Percentiles rank a stretch among this genome's conserved stretches.
Evolutionary conservation across 2,113 vertebrate species (phyloP).

Genomic region (Prionailurus bengalensis): DNA sequence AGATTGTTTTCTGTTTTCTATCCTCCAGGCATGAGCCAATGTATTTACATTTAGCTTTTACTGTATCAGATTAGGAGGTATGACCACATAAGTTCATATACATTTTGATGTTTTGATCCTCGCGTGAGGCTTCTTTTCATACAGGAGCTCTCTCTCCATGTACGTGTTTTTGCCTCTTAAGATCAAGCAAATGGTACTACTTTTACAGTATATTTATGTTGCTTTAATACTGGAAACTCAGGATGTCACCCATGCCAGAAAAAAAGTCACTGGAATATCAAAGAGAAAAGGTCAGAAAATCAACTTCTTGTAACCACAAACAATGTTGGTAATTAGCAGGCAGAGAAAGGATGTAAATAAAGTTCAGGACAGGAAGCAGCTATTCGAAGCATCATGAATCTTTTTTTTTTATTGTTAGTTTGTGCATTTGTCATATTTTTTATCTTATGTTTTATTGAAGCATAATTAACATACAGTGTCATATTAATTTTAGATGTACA

Average conservation of each 20-base stretch:
- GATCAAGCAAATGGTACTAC: background rate
- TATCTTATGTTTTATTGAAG: background rate
- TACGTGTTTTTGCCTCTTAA: background rate
- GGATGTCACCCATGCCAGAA: background rate
- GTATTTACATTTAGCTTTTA: background rate
- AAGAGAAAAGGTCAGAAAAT: background rate
- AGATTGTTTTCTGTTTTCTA: slow-evolving; percentile 23
- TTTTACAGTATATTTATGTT: background rate
- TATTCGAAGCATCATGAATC: background rate
- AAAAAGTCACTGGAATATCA: slow-evolving; percentile 21
- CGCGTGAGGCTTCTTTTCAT: background rate
- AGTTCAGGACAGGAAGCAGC: slow-evolving; percentile 5
- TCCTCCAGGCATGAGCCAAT: background rate
- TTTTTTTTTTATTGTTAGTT: background rate
- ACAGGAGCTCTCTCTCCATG: background rate
- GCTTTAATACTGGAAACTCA: background rate
- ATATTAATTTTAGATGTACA: background rate
- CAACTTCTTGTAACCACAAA: background rate
- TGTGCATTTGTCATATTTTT: background rate
- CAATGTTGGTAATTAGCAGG: slow-evolving; percentile 12
- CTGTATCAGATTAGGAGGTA: background rate
- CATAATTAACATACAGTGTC: background rate
- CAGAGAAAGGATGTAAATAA: background rate
- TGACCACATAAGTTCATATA: background rate
- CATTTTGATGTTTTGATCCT: background rate